A percentile compares a stretch with the other conserved stretches of the same genome.
Evolutionary conservation across 2,797 vertebrate species (phyloP).

Genomic region (Hydrophis major): DNA sequence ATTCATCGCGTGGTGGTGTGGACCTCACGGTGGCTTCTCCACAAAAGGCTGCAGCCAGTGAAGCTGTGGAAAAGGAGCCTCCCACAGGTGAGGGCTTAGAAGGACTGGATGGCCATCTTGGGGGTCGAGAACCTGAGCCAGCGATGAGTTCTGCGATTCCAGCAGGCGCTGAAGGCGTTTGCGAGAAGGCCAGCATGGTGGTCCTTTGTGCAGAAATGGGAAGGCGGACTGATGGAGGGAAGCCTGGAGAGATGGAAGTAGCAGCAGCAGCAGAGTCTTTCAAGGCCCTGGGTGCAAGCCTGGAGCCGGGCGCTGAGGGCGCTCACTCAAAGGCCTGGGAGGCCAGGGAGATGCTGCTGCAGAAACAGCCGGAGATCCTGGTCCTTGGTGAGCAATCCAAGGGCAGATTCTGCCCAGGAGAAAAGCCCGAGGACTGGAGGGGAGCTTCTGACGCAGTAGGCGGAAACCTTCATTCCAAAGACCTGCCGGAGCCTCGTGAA

Average conservation of each 20-base stretch:
- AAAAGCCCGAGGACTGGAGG: not conserved
- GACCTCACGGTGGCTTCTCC: not conserved
- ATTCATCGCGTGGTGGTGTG: fast-evolving
- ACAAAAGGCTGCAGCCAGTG: not conserved
- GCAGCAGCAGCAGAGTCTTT: fast-evolving
- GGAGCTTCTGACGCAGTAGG: too few relatives aligned
- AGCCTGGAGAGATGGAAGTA: not conserved
- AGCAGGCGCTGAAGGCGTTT: not conserved
- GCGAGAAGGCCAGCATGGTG: not conserved
- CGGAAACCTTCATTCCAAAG: not conserved
- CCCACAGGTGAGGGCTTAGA: too few relatives aligned
- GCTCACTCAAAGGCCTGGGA: fast-evolving
- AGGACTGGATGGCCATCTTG: not conserved
- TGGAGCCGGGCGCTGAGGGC: fast-evolving
- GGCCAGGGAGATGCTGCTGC: too few relatives aligned
- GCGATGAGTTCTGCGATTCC: not conserved
- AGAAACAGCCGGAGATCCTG: not conserved
- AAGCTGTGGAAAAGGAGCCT: not conserved
- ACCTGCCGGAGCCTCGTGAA: not conserved
- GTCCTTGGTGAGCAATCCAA: not conserved
- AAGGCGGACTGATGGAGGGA: not conserved
- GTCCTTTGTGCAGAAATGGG: not conserved
- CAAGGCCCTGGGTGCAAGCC: too few relatives aligned
- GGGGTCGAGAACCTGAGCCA: not conserved
- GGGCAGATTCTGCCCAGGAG: not conserved